A percentile compares a stretch with the other conserved stretches of the same genome.
phyloP scores from a whole-genome alignment of 2,797 vertebrate genomes.

The Petrocephalus schoutedeni region DNA sequence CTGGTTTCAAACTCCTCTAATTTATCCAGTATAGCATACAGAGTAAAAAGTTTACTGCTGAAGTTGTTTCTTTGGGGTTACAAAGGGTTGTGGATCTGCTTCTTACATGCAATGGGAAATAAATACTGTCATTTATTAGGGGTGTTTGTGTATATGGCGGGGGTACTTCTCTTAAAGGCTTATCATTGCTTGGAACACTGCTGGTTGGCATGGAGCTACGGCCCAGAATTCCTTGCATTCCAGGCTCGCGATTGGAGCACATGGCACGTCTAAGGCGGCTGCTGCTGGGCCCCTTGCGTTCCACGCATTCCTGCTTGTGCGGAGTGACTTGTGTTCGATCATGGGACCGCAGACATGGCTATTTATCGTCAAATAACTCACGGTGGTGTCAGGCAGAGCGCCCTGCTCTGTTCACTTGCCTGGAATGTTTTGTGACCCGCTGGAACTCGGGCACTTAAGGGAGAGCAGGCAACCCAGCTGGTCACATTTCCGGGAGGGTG shows the following conservation, averaged over 20 bases:
- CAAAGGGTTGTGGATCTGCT: background rate
- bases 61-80: background rate
- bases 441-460: slow-evolving; percentile 57
- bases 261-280: slow-evolving; percentile 50
- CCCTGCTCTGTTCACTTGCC: slow-evolving; percentile 58
- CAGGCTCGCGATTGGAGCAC: slow-evolving; percentile 44
- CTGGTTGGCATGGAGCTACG: slow-evolving; percentile 44
- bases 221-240: slow-evolving; percentile 55
- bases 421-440: slow-evolving; percentile 61
- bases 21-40: background rate
- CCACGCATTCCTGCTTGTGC: slow-evolving; percentile 56
- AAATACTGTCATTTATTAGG: background rate
- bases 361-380: slow-evolving; percentile 73
- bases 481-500: slow-evolving; percentile 20
- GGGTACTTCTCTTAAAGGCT: background rate
- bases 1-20: background rate
- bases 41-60: background rate
- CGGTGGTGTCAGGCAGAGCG: slow-evolving; percentile 62
- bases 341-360: slow-evolving; percentile 69
- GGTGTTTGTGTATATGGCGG: background rate
- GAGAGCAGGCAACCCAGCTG: slow-evolving; percentile 53
- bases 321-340: slow-evolving; percentile 45
- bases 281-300: slow-evolving; percentile 55
- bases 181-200: slow-evolving; percentile 39
- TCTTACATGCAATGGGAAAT: slow-evolving; percentile 17